Evolutionary conservation across 1,140 invertebrate genomes (phyloP), one percentile per base, ranked within the genome.

Genomic region (Drosophila busckii): DNA sequence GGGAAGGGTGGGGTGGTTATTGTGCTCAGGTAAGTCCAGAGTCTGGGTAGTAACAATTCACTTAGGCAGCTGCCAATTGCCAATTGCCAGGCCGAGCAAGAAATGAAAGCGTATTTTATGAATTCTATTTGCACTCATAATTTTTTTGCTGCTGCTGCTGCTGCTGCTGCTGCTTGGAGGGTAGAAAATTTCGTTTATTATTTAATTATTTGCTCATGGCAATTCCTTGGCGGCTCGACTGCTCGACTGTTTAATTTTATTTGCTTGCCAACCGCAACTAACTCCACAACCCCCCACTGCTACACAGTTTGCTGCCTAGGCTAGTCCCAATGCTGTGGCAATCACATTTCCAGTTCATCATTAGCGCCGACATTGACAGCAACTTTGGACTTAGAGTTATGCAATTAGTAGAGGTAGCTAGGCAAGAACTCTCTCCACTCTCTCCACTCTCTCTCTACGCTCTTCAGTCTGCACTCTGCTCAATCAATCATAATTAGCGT

Each of bases 401-500:
- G 65, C 67, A 71, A 71, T 71, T 71, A 8, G 6, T 25, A 15
- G 10, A 13, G 10, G 7, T 13, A 13, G 20, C 25, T 16, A 9
- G 22, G 13, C 17, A 19, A 20, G 16, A 15, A 3, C 28, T 17
- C 23, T 19, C 44, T 7, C 25, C 19, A 13, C 22, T 12, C 9
- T n/a, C n/a, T 15, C 23, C 26, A n/a, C 3, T 22, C 8, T 34
- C 34, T 7, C 1, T n/a, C 13, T 9, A n/a, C n/a, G n/a, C n/a
- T n/a, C n/a, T n/a, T n/a, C n/a, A n/a, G n/a, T n/a, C n/a, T n/a
- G n/a, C n/a, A n/a, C n/a, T n/a, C n/a, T n/a, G 34, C 61, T 75
- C 65, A 69, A 82, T 82, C 75, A 82, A 82, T 82, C 75, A 82
- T 82, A 82, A 82, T 82, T 82, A 82, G 64, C 58, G 60, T 65